phyloP scores from a whole-genome alignment of 2,888 invertebrate species.

The Heliconius sara region DNA sequence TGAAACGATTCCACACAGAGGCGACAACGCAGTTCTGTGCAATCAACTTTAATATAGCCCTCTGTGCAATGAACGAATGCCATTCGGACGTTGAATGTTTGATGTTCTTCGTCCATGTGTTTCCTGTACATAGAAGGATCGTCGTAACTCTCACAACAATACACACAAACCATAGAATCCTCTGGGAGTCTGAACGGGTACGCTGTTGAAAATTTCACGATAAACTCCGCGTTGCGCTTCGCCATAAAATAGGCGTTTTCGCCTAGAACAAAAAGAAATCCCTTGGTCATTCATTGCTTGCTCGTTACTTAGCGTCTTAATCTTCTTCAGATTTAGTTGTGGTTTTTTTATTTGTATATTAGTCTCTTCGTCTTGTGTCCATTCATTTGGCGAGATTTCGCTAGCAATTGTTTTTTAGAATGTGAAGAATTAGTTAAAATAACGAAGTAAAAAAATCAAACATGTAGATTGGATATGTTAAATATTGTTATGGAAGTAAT shows the following conservation, averaged over 20 bases:
- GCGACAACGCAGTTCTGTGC: conserved; percentile 69
- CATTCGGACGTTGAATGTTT: conserved; percentile 63
- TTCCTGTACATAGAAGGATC: conserved; percentile 65
- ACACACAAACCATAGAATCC: conserved; percentile 74
- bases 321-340: conserved; percentile 40
- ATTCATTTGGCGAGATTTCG: conserved; percentile 2
- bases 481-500: background rate
- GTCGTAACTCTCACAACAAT: conserved; percentile 71
- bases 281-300: conserved; percentile 67
- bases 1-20: conserved; percentile 61
- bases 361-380: conserved; percentile 17
- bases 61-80: conserved; percentile 71
- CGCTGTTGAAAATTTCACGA: conserved; percentile 75
- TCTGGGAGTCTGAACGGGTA: conserved; percentile 79
- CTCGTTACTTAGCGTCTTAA: conserved; percentile 39
- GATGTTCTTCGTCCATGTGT: conserved; percentile 72
- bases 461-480: no score
- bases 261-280: conserved; percentile 82
- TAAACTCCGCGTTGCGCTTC: conserved; percentile 76
- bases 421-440: background rate
- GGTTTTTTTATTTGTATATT: conserved; percentile 22
- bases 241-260: conserved; percentile 68
- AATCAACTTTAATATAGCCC: conserved; percentile 73
- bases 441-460: background rate
- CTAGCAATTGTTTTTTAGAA: background rate